Conservation (phyloP, 2,113 vertebrate genomes). For the Lonchura striata region DNA sequence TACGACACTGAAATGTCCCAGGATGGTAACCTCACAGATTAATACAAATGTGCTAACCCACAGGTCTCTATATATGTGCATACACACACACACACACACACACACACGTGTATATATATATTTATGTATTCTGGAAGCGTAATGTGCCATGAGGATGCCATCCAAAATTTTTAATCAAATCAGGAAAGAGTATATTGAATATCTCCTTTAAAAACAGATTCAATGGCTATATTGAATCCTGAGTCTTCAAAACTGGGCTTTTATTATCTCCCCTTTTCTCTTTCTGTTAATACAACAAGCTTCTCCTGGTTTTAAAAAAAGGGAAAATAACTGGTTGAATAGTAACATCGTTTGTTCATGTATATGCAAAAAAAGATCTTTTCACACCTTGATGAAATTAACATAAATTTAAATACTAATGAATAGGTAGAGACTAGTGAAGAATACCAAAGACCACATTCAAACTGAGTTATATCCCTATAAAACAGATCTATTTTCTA, state of each 20-base stretch:
- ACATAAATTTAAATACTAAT: slow-evolving; percentile 82
- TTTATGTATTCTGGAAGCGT: neutral
- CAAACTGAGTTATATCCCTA: slow-evolving; percentile 5
- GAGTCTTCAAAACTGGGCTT: neutral
- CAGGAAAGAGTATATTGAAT: neutral
- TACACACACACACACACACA: neutral
- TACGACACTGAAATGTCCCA: neutral
- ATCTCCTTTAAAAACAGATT: neutral
- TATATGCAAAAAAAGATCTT: slow-evolving; percentile 79
- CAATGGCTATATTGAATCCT: neutral
- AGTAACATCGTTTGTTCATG: slow-evolving; percentile 74
- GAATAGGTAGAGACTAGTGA: slow-evolving; percentile 40
- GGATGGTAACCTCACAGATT: neutral
- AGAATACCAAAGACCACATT: slow-evolving; percentile 59
- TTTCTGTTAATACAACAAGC: slow-evolving; percentile 49
- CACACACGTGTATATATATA: neutral
- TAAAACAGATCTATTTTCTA: slow-evolving; percentile 52
- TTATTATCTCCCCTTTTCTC: neutral
- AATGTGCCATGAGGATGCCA: neutral
- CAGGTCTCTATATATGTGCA: neutral
- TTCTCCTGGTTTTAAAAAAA: slow-evolving; percentile 25
- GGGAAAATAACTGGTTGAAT: slow-evolving; percentile 46
- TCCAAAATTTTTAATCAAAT: neutral
- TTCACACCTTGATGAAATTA: slow-evolving; percentile 80
- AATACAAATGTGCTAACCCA: neutral